A percentile compares a stretch with the other conserved stretches of the same genome.
Conservation (phyloP, 2,888 invertebrate species). For the Aelia acuminata region DNA sequence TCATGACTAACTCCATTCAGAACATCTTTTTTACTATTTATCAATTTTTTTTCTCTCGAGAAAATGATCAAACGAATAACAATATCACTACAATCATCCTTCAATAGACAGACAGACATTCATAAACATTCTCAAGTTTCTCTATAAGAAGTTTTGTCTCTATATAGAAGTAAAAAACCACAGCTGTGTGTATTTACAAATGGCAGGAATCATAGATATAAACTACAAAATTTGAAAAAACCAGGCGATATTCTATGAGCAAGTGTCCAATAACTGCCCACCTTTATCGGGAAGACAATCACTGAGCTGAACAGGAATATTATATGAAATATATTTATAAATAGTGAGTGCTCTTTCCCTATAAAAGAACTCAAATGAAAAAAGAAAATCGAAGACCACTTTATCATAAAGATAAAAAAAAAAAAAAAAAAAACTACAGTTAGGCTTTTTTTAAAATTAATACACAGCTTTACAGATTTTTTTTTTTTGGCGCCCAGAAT, state of each 20-base stretch:
- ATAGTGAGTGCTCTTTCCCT: conserved; percentile 49
- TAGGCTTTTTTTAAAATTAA: conserved; percentile 39
- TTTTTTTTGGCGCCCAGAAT: too few relatives aligned
- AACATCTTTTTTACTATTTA: conserved; percentile 18
- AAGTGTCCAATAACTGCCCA: conserved; percentile 49
- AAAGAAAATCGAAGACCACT: background rate
- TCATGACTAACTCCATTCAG: conserved; percentile 37
- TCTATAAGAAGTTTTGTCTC: conserved; percentile 51
- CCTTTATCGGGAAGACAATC: conserved; percentile 47
- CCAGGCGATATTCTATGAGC: conserved; percentile 58
- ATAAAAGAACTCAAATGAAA: background rate
- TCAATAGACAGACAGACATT: conserved; percentile 44
- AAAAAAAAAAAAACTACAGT: background rate
- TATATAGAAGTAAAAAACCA: conserved; percentile 53
- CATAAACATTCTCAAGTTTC: conserved; percentile 36
- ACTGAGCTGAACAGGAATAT: conserved; percentile 12
- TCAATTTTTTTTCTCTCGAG: background rate
- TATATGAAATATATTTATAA: conserved; percentile 9
- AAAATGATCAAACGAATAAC: conserved; percentile 45
- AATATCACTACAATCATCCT: conserved; percentile 47
- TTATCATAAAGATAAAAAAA: background rate
- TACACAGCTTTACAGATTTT: too few relatives aligned
- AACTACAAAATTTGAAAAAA: conserved; percentile 52
- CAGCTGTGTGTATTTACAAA: conserved; percentile 56
- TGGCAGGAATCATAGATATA: conserved; percentile 58